Percentiles rank a stretch among this genome's conserved stretches.
phyloP scores from a whole-genome alignment of 2,888 invertebrate species.

The Dicyrtoma fusca region DNA sequence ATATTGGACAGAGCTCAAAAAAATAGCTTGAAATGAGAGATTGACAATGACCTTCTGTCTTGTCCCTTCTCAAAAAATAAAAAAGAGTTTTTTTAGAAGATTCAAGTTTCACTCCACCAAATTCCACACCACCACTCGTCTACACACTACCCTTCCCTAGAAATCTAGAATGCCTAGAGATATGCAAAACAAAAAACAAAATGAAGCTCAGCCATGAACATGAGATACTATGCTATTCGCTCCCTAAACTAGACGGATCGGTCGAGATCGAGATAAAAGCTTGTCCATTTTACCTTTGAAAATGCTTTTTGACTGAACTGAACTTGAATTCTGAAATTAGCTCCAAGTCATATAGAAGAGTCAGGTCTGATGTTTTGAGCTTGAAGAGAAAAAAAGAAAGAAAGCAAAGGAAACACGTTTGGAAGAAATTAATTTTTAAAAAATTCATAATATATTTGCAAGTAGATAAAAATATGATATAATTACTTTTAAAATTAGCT shows the following conservation, averaged over 20 bases:
- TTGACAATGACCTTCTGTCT: background rate
- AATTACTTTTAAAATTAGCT: background rate
- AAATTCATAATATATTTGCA: slow-evolving; percentile 1
- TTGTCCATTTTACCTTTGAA: background rate
- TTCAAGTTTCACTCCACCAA: background rate
- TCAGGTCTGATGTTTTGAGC: slow-evolving; percentile 32
- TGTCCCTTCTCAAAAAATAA: background rate
- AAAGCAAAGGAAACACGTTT: background rate
- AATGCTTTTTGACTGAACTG: slow-evolving; percentile 29
- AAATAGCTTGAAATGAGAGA: background rate
- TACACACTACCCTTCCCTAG: background rate
- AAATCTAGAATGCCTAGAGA: background rate
- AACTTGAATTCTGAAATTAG: slow-evolving; percentile 22
- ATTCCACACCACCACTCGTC: background rate
- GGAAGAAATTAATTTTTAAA: background rate
- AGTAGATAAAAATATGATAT: background rate
- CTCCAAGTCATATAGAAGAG: slow-evolving; percentile 24
- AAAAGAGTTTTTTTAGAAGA: slow-evolving; percentile 4
- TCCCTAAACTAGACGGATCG: too few species aligned
- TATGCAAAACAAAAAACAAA: background rate
- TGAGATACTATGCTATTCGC: too few species aligned
- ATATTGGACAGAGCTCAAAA: slow-evolving; percentile 16
- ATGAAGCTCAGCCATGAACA: background rate
- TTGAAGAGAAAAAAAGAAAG: slow-evolving; percentile 7
- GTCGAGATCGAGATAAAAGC: background rate